phyloP scores from a whole-genome alignment of 2,797 vertebrate genomes.

The Myotis myotis region DNA sequence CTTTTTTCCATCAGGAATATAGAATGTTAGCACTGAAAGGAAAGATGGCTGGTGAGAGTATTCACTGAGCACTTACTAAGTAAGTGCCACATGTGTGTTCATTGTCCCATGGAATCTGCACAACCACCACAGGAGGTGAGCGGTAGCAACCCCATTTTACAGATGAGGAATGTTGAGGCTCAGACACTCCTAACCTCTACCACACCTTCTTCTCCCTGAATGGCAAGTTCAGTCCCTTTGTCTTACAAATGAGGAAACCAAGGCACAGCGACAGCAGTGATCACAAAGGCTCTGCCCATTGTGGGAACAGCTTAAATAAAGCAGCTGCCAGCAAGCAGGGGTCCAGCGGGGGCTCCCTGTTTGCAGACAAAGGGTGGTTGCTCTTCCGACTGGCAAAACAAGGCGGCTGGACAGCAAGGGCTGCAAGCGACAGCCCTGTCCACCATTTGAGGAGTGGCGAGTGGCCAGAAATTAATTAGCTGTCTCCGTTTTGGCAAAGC shows the following conservation, averaged over 20 bases:
- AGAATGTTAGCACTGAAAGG: not conserved
- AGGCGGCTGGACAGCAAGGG: not conserved
- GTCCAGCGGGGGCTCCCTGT: slow-evolving; percentile 44
- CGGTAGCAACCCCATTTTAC: not conserved
- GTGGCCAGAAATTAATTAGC: slow-evolving; percentile 72
- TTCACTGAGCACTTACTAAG: not conserved
- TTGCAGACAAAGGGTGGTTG: slow-evolving; percentile 60
- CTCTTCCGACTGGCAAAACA: slow-evolving; percentile 31
- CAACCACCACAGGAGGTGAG: not conserved
- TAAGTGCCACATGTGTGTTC: not conserved
- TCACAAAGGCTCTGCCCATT: not conserved
- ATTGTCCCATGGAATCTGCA: not conserved
- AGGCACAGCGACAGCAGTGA: not conserved
- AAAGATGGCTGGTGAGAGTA: not conserved
- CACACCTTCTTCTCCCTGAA: not conserved
- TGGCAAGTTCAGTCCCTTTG: not conserved
- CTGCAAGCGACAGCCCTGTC: slow-evolving; percentile 29
- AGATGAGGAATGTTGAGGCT: not conserved
- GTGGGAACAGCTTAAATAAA: not conserved
- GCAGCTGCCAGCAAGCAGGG: not conserved
- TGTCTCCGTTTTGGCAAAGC: slow-evolving; percentile 62
- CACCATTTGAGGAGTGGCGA: slow-evolving; percentile 16
- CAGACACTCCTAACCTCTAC: not conserved
- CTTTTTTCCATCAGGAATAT: not conserved
- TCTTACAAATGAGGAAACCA: not conserved